These are phyloP conservation scores for Eunapius fragilis DNA, from an alignment of 37 sponge, comb jelly and placozoan genomes.

Conservation along the genomic window DNA sequence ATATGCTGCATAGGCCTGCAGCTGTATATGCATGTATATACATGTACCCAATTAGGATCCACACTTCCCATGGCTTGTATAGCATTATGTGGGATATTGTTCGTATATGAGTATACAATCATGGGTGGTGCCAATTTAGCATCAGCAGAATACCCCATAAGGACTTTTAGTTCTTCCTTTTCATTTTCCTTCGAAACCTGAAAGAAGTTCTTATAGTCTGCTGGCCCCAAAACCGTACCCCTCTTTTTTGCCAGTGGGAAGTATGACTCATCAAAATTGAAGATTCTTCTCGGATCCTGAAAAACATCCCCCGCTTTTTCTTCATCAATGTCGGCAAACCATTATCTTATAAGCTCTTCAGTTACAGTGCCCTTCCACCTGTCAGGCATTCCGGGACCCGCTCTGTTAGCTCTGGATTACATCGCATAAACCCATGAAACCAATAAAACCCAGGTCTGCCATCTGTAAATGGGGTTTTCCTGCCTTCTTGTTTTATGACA, in stretches of 20 bases:
- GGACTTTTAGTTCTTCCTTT: neutral
- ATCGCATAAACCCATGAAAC: neutral
- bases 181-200: no score
- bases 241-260: no score
- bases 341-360: neutral
- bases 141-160: neutral
- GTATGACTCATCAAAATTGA: no score
- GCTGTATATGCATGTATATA: neutral
- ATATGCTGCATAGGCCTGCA: neutral
- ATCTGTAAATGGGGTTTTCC: neutral
- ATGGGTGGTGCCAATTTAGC: neutral
- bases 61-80: neutral
- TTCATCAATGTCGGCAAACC: neutral
- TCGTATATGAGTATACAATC: neutral
- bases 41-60: neutral
- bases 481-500: neutral
- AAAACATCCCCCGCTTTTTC: neutral
- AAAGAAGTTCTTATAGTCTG: no score
- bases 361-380: neutral
- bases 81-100: neutral
- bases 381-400: neutral
- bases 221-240: no score
- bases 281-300: neutral
- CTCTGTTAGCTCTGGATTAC: neutral
- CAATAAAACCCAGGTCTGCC: neutral